A percentile compares a stretch with the other conserved stretches of the same genome.
These are phyloP conservation scores for Petrosia ficiformis DNA, from an alignment of 37 sponge, comb jelly and placozoan species.

Conservation along the genomic window DNA sequence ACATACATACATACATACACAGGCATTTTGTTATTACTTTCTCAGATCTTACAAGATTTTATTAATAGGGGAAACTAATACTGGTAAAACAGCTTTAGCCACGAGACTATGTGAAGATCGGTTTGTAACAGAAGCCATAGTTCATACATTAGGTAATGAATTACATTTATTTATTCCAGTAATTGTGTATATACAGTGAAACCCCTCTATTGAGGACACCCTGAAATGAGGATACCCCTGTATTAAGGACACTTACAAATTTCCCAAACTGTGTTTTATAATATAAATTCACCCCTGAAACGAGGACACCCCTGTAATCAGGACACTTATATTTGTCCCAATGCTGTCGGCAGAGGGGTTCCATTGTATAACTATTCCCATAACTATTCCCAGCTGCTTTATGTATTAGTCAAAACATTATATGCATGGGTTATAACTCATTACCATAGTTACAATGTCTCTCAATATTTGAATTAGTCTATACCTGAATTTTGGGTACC, in stretches of 20 bases:
- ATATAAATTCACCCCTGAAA: too few species aligned
- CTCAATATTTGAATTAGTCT: too few species aligned
- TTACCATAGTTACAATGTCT: too few species aligned
- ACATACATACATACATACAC: constrained; percentile 14
- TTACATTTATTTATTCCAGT: not conserved
- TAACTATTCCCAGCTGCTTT: not conserved
- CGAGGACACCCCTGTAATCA: too few species aligned
- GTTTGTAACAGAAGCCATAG: constrained; percentile 51
- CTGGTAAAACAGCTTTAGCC: constrained; percentile 73
- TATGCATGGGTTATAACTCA: too few species aligned
- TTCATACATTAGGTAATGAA: constrained; percentile 70
- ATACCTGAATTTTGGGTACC: not conserved
- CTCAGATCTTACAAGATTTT: constrained; percentile 33
- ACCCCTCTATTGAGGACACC: too few species aligned
- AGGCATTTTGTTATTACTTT: constrained; percentile 5
- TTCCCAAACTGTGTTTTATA: too few species aligned
- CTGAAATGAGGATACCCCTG: too few species aligned
- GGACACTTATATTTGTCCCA: too few species aligned
- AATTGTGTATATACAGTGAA: not conserved
- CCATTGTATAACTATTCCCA: not conserved
- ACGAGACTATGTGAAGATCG: constrained; percentile 63
- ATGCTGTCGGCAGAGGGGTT: too few species aligned
- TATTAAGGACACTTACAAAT: too few species aligned
- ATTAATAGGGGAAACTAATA: constrained; percentile 66
- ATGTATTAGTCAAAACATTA: too few species aligned